A percentile compares a stretch with the other conserved stretches of the same genome.
Conservation (phyloP, 2,113 vertebrate genomes). For the Psilopsiagon aymara region DNA sequence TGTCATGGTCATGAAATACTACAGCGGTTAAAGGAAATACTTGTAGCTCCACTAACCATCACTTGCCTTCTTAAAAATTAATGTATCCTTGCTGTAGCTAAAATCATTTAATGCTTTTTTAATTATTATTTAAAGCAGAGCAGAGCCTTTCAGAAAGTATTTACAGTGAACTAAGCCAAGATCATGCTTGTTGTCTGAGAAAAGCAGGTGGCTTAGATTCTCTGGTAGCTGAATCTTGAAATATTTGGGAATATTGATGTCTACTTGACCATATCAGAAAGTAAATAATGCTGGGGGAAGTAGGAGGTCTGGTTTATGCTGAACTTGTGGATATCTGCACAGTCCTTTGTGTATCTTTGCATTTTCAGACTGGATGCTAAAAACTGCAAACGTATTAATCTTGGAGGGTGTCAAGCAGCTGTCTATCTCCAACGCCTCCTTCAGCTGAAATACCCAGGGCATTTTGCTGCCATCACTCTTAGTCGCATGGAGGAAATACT, state of each 20-base stretch:
- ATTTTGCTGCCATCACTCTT: conserved; percentile 88
- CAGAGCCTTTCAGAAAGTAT: neutral
- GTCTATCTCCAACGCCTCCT: conserved; percentile 94
- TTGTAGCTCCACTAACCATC: neutral
- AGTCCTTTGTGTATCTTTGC: neutral
- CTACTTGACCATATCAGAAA: neutral
- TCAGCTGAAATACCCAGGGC: conserved; percentile 95
- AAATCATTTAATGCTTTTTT: neutral
- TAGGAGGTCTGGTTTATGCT: neutral
- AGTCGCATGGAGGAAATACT: conserved; percentile 96
- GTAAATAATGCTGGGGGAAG: rapidly evolving
- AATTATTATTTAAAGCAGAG: neutral
- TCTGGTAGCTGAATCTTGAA: neutral
- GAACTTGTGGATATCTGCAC: neutral
- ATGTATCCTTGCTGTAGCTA: neutral
- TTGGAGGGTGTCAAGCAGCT: conserved; percentile 90
- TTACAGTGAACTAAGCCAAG: neutral
- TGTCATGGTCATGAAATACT: neutral
- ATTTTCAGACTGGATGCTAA: conserved; percentile 85
- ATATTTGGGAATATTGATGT: neutral
- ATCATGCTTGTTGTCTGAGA: neutral
- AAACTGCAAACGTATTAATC: conserved; percentile 93
- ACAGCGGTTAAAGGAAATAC: neutral
- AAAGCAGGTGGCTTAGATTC: neutral
- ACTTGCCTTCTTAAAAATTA: neutral